Evolutionary conservation across 2,888 invertebrate genomes (phyloP).

Genomic region (Lamellibrachia satsuma): DNA sequence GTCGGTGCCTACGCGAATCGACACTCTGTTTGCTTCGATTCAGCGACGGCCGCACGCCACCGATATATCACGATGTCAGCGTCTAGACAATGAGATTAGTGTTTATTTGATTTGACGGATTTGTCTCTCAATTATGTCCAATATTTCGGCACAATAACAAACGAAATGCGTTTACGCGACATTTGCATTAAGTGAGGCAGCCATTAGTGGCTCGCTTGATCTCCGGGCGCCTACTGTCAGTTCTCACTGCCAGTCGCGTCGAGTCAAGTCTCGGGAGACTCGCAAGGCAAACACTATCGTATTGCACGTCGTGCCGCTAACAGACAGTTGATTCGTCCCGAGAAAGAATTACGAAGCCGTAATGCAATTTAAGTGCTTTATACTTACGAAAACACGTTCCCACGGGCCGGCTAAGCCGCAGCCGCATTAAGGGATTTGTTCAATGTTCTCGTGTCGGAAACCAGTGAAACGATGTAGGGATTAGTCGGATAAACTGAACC

Average conservation of each 20-base stretch:
- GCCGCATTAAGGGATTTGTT: constrained; percentile 17
- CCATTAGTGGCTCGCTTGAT: background rate
- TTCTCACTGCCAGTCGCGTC: background rate
- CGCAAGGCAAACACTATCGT: constrained; percentile 2
- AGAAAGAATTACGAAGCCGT: background rate
- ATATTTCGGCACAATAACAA: constrained; percentile 13
- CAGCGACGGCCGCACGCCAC: background rate
- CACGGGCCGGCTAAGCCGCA: background rate
- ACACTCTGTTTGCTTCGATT: background rate
- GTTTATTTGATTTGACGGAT: constrained; percentile 17
- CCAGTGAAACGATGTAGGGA: background rate
- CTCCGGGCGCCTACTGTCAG: background rate
- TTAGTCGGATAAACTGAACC: background rate
- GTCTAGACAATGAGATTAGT: constrained; percentile 17
- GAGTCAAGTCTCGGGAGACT: background rate
- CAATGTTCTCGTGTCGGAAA: constrained; percentile 6
- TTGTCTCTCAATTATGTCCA: constrained; percentile 17
- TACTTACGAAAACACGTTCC: constrained; percentile 13
- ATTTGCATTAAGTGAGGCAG: constrained; percentile 12
- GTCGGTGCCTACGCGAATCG: background rate
- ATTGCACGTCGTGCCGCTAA: constrained; percentile 17
- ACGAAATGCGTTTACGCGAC: constrained; percentile 17
- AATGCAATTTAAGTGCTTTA: constrained; percentile 17
- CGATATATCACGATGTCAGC: background rate
- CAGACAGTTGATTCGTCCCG: constrained; percentile 13